phyloP scores from a whole-genome alignment of 2,113 vertebrate species.

The Petroica traversi region DNA sequence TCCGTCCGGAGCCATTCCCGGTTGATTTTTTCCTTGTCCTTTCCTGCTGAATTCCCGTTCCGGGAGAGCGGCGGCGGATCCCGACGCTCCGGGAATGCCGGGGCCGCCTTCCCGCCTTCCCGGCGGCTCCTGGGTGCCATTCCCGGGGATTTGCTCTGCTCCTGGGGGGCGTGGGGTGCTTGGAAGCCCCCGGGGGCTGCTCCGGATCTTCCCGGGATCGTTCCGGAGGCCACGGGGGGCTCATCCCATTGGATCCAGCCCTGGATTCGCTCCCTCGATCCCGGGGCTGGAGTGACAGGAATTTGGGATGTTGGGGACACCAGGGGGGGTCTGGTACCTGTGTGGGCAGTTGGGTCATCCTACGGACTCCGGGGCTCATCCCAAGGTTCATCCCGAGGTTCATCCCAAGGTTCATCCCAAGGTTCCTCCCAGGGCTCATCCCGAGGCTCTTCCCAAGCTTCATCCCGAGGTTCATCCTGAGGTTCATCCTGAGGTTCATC shows the following conservation, averaged over 20 bases:
- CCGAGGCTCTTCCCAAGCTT: rapidly evolving
- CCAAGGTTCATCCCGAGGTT: rapidly evolving
- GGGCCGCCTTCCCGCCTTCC: background rate
- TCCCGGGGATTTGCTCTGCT: background rate
- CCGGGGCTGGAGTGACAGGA: background rate
- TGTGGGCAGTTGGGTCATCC: background rate
- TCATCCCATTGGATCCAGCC: background rate
- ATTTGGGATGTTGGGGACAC: background rate
- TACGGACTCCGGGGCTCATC: rapidly evolving
- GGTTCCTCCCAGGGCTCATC: rapidly evolving
- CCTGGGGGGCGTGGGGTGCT: background rate
- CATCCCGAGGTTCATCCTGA: rapidly evolving
- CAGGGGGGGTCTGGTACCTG: rapidly evolving
- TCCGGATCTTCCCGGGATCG: background rate
- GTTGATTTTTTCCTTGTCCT: background rate
- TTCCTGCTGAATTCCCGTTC: background rate
- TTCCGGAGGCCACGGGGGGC: background rate
- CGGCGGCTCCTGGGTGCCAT: background rate
- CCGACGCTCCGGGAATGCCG: background rate
- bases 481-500: background rate
- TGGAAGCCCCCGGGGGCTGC: rapidly evolving
- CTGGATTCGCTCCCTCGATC: rapidly evolving
- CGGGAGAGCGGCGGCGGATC: background rate
- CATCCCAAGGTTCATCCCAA: background rate
- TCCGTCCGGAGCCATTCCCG: background rate